A percentile compares a stretch with the other conserved stretches of the same genome.
These are phyloP conservation scores for Nanger granti DNA, from an alignment of 2,113 vertebrate genomes.

Conservation along the genomic window DNA sequence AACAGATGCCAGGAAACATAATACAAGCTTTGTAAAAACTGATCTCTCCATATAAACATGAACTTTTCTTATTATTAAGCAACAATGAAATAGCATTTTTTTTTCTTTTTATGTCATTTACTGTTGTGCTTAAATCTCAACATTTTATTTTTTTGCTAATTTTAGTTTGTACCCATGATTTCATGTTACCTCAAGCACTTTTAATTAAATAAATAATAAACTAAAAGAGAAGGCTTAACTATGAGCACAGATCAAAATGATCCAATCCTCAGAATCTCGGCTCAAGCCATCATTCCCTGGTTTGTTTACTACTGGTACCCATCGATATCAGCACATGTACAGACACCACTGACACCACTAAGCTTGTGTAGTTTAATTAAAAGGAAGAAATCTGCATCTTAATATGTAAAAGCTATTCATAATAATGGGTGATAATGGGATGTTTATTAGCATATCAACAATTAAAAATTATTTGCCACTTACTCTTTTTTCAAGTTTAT, in stretches of 20 bases:
- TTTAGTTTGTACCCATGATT: not conserved
- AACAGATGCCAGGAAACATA: not conserved
- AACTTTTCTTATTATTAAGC: not conserved
- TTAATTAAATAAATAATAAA: not conserved
- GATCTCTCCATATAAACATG: not conserved
- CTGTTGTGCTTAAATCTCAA: not conserved
- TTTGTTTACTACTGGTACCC: not conserved
- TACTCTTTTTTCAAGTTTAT: conserved; percentile 65
- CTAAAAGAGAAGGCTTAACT: not conserved
- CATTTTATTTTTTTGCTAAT: not conserved
- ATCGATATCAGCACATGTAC: not conserved
- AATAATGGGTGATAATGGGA: conserved; percentile 67
- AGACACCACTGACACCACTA: not conserved
- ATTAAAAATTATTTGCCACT: conserved; percentile 73
- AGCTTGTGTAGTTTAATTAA: not conserved
- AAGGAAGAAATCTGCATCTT: not conserved
- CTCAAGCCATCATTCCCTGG: not conserved
- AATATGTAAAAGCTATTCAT: conserved; percentile 49
- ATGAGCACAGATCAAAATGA: not conserved
- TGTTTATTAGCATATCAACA: conserved; percentile 70
- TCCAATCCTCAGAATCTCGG: not conserved
- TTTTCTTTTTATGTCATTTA: not conserved
- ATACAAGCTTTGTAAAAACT: not conserved
- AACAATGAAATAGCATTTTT: not conserved
- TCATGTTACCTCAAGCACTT: not conserved